Evolutionary conservation across 1,140 invertebrate genomes (phyloP).

Genomic region (Drosophila lini): DNA sequence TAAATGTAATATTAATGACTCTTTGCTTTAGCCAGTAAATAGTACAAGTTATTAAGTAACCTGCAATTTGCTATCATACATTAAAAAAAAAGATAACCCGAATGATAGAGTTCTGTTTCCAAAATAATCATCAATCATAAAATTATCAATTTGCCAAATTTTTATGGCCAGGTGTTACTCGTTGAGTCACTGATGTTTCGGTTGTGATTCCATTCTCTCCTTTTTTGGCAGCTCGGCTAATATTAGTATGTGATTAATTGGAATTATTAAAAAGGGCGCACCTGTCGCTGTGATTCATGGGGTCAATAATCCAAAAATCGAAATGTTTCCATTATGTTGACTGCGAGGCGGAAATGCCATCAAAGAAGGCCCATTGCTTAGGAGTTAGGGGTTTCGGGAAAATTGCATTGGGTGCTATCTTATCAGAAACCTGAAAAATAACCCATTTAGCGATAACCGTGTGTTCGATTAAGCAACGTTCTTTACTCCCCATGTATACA

Average conservation of each 20-base stretch:
- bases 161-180: slow-evolving; percentile 11
- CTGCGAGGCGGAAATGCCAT: slow-evolving; percentile 31
- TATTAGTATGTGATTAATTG: slow-evolving; percentile 34
- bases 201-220: background rate
- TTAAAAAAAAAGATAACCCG: background rate
- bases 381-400: slow-evolving; percentile 8
- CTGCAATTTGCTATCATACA: background rate
- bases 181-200: slow-evolving; percentile 16
- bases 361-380: background rate
- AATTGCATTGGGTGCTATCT: slow-evolving; percentile 36
- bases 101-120: background rate
- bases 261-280: slow-evolving; percentile 31
- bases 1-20: background rate
- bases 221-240: slow-evolving; percentile 10
- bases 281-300: slow-evolving; percentile 25
- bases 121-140: slow-evolving; percentile 31
- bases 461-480: slow-evolving; percentile 44
- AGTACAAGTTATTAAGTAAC: background rate
- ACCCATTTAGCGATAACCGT: slow-evolving; percentile 45
- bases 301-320: slow-evolving; percentile 14
- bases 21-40: background rate
- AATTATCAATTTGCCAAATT: slow-evolving; percentile 14
- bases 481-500: slow-evolving; percentile 3
- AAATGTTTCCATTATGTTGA: slow-evolving; percentile 20
- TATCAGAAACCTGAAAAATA: slow-evolving; percentile 38